phyloP scores from a whole-genome alignment of 2,113 vertebrate species.

The Zingel zingel region DNA sequence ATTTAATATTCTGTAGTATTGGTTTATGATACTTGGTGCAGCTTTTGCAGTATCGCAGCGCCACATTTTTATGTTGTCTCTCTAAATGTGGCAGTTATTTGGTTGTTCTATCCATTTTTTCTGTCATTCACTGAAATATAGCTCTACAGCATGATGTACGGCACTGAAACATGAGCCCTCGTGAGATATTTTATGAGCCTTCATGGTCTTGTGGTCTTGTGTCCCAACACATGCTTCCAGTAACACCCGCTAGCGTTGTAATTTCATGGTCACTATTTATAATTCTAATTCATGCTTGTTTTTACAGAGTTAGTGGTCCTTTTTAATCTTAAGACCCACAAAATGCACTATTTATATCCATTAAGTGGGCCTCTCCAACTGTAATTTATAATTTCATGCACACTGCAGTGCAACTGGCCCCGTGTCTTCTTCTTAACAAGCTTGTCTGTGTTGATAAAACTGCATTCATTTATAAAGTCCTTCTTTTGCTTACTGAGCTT shows the following conservation, averaged over 20 bases:
- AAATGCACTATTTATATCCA: conserved; percentile 16
- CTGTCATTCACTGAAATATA: neutral
- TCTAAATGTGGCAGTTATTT: neutral
- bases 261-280: conserved; percentile 36
- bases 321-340: conserved; percentile 32
- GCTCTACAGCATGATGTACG: conserved; percentile 2
- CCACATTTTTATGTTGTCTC: neutral
- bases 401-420: conserved; percentile 32
- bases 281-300: conserved; percentile 27
- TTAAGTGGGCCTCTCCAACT: neutral
- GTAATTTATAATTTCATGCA: conserved; percentile 41
- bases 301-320: conserved; percentile 38
- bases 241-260: conserved; percentile 19
- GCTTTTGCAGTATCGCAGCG: neutral
- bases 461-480: conserved; percentile 24
- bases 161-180: conserved; percentile 20
- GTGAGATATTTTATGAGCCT: conserved; percentile 26
- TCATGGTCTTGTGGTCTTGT: conserved; percentile 20
- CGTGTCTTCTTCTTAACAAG: conserved; percentile 2
- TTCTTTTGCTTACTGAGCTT: conserved; percentile 15
- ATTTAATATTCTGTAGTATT: neutral
- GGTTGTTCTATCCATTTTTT: neutral
- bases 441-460: neutral
- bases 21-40: neutral
- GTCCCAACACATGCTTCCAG: conserved; percentile 19